Evolutionary conservation across 1,140 invertebrate species (phyloP).

Genomic region (Limonius californicus): DNA sequence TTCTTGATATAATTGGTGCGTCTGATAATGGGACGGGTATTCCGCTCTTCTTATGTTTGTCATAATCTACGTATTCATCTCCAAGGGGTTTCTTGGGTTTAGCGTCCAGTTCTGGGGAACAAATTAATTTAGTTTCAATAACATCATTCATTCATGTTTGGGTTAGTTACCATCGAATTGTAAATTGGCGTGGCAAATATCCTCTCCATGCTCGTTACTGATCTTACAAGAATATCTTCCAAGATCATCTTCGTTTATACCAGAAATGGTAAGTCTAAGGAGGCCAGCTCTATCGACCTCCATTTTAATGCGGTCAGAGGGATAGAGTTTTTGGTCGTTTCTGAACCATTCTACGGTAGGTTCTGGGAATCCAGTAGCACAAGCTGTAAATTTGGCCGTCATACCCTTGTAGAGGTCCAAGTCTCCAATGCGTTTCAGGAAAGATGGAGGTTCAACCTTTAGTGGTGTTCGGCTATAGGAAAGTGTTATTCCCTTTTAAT

Average conservation of each 20-base stretch:
- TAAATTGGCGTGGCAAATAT: constrained; percentile 74
- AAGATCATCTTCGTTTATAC: constrained; percentile 72
- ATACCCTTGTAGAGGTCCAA: constrained; percentile 83
- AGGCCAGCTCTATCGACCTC: constrained; percentile 78
- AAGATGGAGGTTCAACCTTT: constrained; percentile 77
- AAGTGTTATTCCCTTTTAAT: no score
- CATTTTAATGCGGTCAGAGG: constrained; percentile 75
- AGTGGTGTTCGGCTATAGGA: constrained; percentile 61
- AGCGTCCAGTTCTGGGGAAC: constrained; percentile 60
- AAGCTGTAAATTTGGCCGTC: constrained; percentile 88
- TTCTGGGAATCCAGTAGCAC: constrained; percentile 77
- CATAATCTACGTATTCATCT: constrained; percentile 80
- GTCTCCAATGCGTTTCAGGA: constrained; percentile 86
- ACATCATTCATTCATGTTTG: constrained; percentile 44
- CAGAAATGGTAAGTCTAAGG: constrained; percentile 69
- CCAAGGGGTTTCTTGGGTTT: constrained; percentile 65
- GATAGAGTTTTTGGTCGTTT: constrained; percentile 73
- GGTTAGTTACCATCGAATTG: constrained; percentile 64
- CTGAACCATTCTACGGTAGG: constrained; percentile 83
- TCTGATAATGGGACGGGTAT: constrained; percentile 80
- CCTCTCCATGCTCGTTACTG: constrained; percentile 79
- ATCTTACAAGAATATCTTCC: constrained; percentile 80
- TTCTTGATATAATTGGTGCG: constrained; percentile 81
- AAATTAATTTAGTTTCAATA: constrained; percentile 48
- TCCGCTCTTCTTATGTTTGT: constrained; percentile 76